Evolutionary conservation across 2,888 invertebrate species (phyloP), one percentile per base, ranked within the genome.

Genomic region (Agrotis ipsilon): DNA sequence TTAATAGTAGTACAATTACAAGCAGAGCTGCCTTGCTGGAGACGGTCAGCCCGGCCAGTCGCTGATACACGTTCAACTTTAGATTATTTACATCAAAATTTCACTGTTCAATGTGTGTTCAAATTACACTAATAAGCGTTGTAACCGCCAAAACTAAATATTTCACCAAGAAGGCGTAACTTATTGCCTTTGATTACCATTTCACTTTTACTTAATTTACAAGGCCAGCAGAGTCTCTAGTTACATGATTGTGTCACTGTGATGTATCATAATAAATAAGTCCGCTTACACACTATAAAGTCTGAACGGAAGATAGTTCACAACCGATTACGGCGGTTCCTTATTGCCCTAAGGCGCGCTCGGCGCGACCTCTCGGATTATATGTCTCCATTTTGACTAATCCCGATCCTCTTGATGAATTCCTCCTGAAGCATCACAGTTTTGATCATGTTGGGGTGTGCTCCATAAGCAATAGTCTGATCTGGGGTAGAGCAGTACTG

Each of bases 361-460:
- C 95, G 94, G 95, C 96, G 96, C 95, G 82, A 89, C 89, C 91
- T 94, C 83, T 92, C 92, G 94, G 94, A 95, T 96, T 96, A 96
- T 91, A 96, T 96, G 79, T 96, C 96, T 27, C 96, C 96, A 87
- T 96, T 96, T 91, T 96, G 96, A 92, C 96, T 96, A 75, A 96
- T 96, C 74, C 96, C 96, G 7, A 96, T 96, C 85, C 96, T 90
- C 92, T 96, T 96, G 86, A 96, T 96, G 89, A 96, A 96, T 73
- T 96, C 96, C 75, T 96, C 96, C 75, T 96, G 96, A 18, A 96
- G 92, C 96, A 96, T 96, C 74, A 96, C 96, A 46, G 96, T 96
- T 85, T 96, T 96, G 81, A 96, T 94, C 92, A 96, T 93, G 82
- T 94, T 96, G 3, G 95, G 95, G 79, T 95, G 94, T 48, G 93